These are phyloP conservation scores for Holotrichia oblita DNA, from an alignment of 1,140 invertebrate genomes.

Conservation along the genomic window DNA sequence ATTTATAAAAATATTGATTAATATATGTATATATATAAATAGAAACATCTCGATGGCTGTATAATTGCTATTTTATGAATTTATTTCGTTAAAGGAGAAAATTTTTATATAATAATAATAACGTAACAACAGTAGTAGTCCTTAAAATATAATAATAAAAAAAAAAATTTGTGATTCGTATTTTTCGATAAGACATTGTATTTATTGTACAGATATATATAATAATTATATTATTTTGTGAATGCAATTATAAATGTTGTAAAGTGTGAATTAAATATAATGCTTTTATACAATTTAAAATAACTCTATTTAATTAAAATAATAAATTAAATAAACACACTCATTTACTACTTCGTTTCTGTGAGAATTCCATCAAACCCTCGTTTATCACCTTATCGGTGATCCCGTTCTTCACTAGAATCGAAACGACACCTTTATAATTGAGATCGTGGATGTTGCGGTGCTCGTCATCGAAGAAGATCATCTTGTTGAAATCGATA, in stretches of 20 bases:
- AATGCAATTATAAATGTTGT: slow-evolving; percentile 56
- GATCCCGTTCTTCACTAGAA: slow-evolving; percentile 68
- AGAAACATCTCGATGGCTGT: background rate
- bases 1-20: slow-evolving; percentile 3
- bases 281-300: slow-evolving; percentile 50
- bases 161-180: slow-evolving; percentile 54
- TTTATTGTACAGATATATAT: slow-evolving; percentile 54
- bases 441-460: slow-evolving; percentile 70
- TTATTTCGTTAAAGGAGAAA: slow-evolving; percentile 24
- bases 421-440: slow-evolving; percentile 66
- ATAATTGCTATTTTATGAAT: slow-evolving; percentile 37
- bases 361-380: slow-evolving; percentile 57
- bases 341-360: slow-evolving; percentile 16
- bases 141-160: slow-evolving; percentile 31
- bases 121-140: background rate
- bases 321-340: slow-evolving; percentile 17
- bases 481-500: slow-evolving; percentile 71
- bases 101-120: slow-evolving; percentile 7
- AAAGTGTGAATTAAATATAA: slow-evolving; percentile 53
- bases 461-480: slow-evolving; percentile 76
- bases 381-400: slow-evolving; percentile 63
- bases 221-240: slow-evolving; percentile 55
- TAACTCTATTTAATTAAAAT: slow-evolving; percentile 40
- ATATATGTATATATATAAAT: slow-evolving; percentile 1
- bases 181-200: slow-evolving; percentile 57